These are phyloP conservation scores for Centroberyx gerrardi DNA, from an alignment of 2,797 vertebrate species.

Conservation along the genomic window DNA sequence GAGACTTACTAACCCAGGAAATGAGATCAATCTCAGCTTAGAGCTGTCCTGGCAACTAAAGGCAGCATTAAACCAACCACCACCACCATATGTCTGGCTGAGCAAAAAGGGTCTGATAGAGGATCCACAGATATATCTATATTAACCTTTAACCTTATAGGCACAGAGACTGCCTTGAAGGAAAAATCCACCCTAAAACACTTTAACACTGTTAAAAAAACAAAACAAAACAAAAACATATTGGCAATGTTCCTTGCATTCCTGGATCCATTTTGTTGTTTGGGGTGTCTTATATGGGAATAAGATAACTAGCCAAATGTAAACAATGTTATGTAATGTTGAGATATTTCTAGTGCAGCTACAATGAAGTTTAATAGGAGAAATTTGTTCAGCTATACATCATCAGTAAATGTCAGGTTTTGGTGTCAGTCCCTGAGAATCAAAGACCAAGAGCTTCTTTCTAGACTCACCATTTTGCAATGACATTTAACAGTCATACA, in stretches of 20 bases:
- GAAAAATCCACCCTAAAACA: conserved; percentile 27
- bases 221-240: too few relatives aligned
- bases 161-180: neutral
- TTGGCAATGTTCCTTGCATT: conserved; percentile 37
- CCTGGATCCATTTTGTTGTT: conserved; percentile 55
- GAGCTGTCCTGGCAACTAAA: conserved; percentile 50
- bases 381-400: conserved; percentile 6
- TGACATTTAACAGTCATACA: neutral
- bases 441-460: too few relatives aligned
- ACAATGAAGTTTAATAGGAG: conserved; percentile 40
- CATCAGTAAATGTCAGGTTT: too few relatives aligned
- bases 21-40: conserved; percentile 57
- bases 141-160: conserved; percentile 56
- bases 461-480: too few relatives aligned
- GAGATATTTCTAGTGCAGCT: conserved; percentile 48
- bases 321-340: conserved; percentile 35
- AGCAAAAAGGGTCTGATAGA: conserved; percentile 41
- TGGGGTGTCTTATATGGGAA: conserved; percentile 40
- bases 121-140: neutral
- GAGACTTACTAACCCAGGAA: conserved; percentile 53
- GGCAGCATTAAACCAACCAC: conserved; percentile 55
- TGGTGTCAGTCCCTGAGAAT: too few relatives aligned
- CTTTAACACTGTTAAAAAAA: conserved; percentile 18
- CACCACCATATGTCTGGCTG: conserved; percentile 49
- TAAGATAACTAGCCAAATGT: conserved; percentile 16